Evolutionary conservation across 2,888 invertebrate genomes (phyloP).

Genomic region (Ypsolopha scabrella): DNA sequence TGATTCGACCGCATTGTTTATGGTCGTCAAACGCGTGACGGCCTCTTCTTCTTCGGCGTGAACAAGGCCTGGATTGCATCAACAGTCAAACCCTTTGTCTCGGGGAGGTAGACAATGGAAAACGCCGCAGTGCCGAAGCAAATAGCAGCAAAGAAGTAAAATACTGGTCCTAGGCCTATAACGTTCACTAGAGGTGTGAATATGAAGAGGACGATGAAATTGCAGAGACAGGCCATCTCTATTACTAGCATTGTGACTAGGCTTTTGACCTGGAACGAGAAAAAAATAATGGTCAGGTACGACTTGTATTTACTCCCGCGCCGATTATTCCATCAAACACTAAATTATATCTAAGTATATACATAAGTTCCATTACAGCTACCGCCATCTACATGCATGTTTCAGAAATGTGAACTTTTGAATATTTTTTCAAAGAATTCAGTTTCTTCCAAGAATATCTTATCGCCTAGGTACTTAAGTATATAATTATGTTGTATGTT

Average conservation of each 20-base stretch:
- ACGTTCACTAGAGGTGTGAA: constrained; percentile 27
- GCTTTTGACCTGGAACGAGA: constrained; percentile 30
- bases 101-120: constrained; percentile 25
- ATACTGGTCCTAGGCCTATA: constrained; percentile 30
- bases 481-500: too few relatives aligned
- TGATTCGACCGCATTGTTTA: too few relatives aligned
- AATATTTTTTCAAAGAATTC: too few relatives aligned
- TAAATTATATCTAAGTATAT: too few relatives aligned
- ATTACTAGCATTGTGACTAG: constrained; percentile 29
- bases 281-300: background rate
- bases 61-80: constrained; percentile 33
- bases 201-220: constrained; percentile 30
- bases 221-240: constrained; percentile 37
- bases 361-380: too few relatives aligned
- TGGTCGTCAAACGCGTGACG: too few relatives aligned
- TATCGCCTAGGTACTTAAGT: too few relatives aligned
- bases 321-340: too few relatives aligned
- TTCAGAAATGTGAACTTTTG: too few relatives aligned
- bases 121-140: constrained; percentile 24
- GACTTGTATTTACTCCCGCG: too few relatives aligned
- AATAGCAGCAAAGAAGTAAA: constrained; percentile 30
- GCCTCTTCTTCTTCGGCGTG: background rate
- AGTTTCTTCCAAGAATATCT: too few relatives aligned
- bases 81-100: constrained; percentile 36
- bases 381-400: too few relatives aligned